Evolutionary conservation across 2,797 vertebrate genomes (phyloP).

Genomic region (Carapus acus): DNA sequence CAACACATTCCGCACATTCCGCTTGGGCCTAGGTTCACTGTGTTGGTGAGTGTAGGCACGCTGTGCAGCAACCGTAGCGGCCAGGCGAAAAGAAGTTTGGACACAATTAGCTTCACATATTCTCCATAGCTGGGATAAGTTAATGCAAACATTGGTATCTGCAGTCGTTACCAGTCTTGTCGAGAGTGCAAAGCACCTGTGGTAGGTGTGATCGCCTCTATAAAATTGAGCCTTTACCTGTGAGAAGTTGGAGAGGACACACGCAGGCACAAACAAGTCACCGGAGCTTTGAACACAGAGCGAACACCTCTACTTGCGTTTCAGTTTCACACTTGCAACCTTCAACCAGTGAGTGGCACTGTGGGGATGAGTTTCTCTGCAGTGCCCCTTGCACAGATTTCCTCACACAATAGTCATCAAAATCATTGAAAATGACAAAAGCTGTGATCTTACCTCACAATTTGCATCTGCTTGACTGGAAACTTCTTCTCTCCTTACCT

Average conservation of each 20-base stretch:
- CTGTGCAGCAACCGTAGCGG: conserved; percentile 32
- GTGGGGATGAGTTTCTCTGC: background rate
- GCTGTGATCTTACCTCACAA: conserved; percentile 48
- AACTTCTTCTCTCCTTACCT: conserved; percentile 21
- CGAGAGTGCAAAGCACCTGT: conserved; percentile 67
- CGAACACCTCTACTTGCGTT: background rate
- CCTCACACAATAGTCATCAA: background rate
- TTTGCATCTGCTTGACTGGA: conserved; percentile 18
- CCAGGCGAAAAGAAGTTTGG: background rate
- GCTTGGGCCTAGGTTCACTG: conserved; percentile 26
- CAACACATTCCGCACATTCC: conserved; percentile 53
- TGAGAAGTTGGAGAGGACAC: conserved; percentile 22
- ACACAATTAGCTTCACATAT: conserved; percentile 3
- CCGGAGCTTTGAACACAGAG: background rate
- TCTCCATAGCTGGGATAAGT: conserved; percentile 5
- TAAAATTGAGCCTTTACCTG: conserved; percentile 47
- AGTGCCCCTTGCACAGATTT: background rate
- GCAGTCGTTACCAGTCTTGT: conserved; percentile 62
- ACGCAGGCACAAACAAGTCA: conserved; percentile 4
- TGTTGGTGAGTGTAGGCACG: conserved; percentile 19
- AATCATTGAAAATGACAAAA: no score
- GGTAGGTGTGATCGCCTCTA: conserved; percentile 50
- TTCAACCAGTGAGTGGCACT: conserved; percentile 45
- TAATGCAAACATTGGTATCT: conserved; percentile 1
- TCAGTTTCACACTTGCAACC: conserved; percentile 11